phyloP scores from a whole-genome alignment of 2,797 vertebrate species.

The Chromobotia macracanthus region DNA sequence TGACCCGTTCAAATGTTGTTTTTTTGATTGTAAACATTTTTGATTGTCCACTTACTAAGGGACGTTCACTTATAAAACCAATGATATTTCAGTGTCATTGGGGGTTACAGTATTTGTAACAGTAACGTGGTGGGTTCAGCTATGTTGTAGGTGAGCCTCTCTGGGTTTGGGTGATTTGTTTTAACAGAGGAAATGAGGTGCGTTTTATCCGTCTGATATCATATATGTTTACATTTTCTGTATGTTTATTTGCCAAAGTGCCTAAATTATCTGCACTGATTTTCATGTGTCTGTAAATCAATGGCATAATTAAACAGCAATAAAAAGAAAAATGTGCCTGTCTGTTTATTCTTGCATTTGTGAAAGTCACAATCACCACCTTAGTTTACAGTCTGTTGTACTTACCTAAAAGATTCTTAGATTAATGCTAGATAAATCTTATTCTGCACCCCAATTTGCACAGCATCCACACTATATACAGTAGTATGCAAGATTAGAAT shows the following conservation, averaged over 20 bases:
- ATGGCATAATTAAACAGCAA: conserved; percentile 64
- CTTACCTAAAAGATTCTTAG: too few species aligned
- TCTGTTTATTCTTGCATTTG: not conserved
- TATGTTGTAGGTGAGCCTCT: not conserved
- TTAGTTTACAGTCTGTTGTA: not conserved
- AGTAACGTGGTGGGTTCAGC: too few species aligned
- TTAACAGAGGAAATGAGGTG: not conserved
- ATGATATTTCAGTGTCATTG: too few species aligned
- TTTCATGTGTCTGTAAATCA: conserved; percentile 47
- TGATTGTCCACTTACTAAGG: too few species aligned
- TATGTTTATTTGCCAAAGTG: conserved; percentile 65
- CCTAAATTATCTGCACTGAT: conserved; percentile 8
- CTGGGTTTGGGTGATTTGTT: not conserved
- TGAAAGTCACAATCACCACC: not conserved
- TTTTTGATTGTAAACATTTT: too few species aligned
- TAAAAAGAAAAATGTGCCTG: not conserved
- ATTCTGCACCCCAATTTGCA: too few species aligned
- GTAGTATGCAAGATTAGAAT: too few species aligned
- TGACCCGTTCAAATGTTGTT: too few species aligned
- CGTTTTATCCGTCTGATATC: conserved; percentile 25
- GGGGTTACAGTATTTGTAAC: too few species aligned
- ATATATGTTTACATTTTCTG: conserved; percentile 16
- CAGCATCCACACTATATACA: too few species aligned
- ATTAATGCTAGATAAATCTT: too few species aligned
- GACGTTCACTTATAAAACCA: too few species aligned